Evolutionary conservation across 2,113 vertebrate species (phyloP).

Genomic region (Neotoma lepida): DNA sequence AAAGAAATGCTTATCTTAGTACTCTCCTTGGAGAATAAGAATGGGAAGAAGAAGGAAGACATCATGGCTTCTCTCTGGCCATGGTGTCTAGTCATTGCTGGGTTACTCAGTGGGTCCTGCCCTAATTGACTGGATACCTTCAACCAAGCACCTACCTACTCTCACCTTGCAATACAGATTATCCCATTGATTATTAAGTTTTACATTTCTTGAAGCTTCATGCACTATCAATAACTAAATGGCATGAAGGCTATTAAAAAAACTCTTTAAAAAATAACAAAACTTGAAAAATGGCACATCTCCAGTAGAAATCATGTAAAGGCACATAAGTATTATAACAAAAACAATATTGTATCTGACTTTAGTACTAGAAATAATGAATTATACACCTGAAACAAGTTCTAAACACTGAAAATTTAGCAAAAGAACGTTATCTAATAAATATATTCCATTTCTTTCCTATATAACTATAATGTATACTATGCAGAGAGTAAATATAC

Average conservation of each 20-base stretch:
- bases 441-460: not conserved
- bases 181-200: not conserved
- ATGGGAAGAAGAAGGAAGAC: too few relatives aligned
- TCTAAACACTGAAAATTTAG: not conserved
- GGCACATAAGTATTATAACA: not conserved
- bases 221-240: not conserved
- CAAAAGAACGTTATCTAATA: not conserved
- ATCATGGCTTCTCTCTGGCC: not conserved
- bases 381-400: not conserved
- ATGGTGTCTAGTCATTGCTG: not conserved
- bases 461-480: not conserved
- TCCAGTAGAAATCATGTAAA: not conserved
- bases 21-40: not conserved
- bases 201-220: not conserved
- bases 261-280: not conserved
- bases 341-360: not conserved
- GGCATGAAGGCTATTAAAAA: not conserved
- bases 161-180: not conserved
- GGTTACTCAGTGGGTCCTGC: not conserved
- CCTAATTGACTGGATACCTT: not conserved
- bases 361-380: not conserved
- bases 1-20: not conserved
- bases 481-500: not conserved
- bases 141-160: not conserved
- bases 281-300: not conserved